Evolutionary conservation across 2,797 vertebrate genomes (phyloP).

Genomic region (Aratinga solstitialis): DNA sequence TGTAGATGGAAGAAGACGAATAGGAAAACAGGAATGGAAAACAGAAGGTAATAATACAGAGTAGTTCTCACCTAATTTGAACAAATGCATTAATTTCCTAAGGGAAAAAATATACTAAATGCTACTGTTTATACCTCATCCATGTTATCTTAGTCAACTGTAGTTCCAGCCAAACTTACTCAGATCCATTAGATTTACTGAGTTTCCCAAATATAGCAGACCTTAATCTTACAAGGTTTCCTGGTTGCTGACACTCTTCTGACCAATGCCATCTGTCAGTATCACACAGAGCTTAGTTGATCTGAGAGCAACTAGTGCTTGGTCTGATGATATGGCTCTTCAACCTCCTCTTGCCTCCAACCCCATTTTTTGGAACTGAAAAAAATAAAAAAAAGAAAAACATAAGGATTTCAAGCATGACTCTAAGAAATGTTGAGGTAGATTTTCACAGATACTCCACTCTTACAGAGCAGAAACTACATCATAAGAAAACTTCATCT

Average conservation of each 20-base stretch:
- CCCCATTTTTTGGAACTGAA: background rate
- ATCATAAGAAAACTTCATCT: background rate
- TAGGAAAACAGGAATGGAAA: background rate
- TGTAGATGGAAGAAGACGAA: background rate
- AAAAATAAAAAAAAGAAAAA: rapidly evolving
- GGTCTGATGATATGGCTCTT: background rate
- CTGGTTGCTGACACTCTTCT: background rate
- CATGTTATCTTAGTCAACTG: background rate
- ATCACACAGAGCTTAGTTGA: background rate
- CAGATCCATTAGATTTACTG: background rate
- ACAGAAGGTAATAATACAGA: background rate
- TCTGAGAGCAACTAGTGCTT: background rate
- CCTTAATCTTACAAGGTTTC: background rate
- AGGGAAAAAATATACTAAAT: background rate
- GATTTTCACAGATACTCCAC: background rate
- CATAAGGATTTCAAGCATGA: background rate
- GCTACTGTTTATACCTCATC: background rate
- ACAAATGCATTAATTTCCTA: background rate
- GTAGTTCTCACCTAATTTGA: background rate
- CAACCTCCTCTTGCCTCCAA: background rate
- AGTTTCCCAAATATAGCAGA: background rate
- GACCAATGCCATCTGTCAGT: background rate
- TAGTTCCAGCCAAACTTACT: background rate
- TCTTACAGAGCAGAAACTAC: background rate
- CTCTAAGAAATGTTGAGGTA: background rate